Percentiles rank a stretch among this genome's conserved stretches.
phyloP scores from a whole-genome alignment of 30 jellyfish, hydroid and myxozoan species.

The Aurelia sp. region DNA sequence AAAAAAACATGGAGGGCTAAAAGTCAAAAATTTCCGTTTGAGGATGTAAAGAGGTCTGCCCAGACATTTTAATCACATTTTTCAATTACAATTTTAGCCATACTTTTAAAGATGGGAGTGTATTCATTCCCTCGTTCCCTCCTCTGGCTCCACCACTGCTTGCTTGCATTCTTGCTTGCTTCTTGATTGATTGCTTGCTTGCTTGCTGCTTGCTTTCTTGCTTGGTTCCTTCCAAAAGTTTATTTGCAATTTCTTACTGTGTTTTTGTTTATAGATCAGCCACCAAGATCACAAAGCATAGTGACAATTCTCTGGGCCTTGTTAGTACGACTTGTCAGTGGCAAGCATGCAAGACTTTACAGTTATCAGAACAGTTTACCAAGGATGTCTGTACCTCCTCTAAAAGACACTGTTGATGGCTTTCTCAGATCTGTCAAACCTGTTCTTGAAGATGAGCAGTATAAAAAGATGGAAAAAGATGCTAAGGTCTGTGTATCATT shows the following conservation, averaged over 20 bases:
- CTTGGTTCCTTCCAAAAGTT: too few species aligned
- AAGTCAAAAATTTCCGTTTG: too few species aligned
- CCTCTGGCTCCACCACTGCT: too few species aligned
- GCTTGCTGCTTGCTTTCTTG: too few species aligned
- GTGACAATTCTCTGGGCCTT: constrained; percentile 83
- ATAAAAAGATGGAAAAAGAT: constrained; percentile 79
- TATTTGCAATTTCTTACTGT: not conserved
- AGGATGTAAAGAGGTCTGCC: too few species aligned
- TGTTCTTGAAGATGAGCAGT: constrained; percentile 66
- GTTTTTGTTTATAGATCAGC: constrained; percentile 66
- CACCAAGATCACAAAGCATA: constrained; percentile 92
- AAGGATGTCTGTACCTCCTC: constrained; percentile 92
- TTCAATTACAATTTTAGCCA: too few species aligned
- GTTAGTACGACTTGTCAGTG: constrained; percentile 86
- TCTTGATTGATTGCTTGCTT: too few species aligned
- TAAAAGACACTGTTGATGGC: constrained; percentile 73
- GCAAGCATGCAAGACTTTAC: constrained; percentile 83
- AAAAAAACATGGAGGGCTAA: too few species aligned
- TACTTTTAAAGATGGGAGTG: too few species aligned
- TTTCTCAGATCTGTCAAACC: constrained; percentile 82
- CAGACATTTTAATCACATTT: too few species aligned
- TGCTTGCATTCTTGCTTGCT: too few species aligned
- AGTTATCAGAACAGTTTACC: constrained; percentile 93
- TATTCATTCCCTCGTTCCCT: too few species aligned
- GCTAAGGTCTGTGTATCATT: constrained; percentile 65